These are phyloP conservation scores for Lysandra bellargus DNA, from an alignment of 2,888 invertebrate genomes.

Conservation along the genomic window DNA sequence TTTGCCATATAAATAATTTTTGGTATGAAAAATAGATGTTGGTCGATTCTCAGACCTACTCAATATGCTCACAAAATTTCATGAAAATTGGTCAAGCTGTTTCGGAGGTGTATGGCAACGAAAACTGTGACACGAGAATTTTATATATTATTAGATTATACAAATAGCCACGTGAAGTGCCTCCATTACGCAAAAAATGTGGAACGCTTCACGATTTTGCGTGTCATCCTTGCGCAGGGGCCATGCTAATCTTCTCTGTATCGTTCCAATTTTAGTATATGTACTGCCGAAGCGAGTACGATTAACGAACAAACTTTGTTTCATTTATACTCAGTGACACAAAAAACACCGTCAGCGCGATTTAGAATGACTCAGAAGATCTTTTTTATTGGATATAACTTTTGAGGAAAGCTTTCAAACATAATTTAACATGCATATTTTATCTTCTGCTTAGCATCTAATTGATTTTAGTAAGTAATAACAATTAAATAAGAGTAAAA, in stretches of 20 bases:
- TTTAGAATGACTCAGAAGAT: neutral
- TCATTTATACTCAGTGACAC: neutral
- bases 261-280: slow-evolving; percentile 68
- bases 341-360: slow-evolving; percentile 4
- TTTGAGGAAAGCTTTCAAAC: neutral
- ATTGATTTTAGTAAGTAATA: neutral
- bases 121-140: no score
- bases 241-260: slow-evolving; percentile 68
- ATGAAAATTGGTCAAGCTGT: no score
- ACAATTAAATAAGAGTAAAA: neutral
- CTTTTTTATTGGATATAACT: neutral
- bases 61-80: no score
- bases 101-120: no score
- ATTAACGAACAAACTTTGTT: rapidly evolving
- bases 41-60: no score
- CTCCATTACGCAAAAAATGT: slow-evolving; percentile 49
- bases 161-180: no score
- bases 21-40: no score
- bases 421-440: neutral
- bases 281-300: slow-evolving; percentile 67
- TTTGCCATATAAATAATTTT: no score
- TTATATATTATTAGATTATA: no score
- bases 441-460: neutral
- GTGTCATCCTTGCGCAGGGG: slow-evolving; percentile 70
- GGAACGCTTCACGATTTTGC: slow-evolving; percentile 68